Conservation (phyloP, 2,113 vertebrate species). For the Thalassarche chlororhynchos region DNA sequence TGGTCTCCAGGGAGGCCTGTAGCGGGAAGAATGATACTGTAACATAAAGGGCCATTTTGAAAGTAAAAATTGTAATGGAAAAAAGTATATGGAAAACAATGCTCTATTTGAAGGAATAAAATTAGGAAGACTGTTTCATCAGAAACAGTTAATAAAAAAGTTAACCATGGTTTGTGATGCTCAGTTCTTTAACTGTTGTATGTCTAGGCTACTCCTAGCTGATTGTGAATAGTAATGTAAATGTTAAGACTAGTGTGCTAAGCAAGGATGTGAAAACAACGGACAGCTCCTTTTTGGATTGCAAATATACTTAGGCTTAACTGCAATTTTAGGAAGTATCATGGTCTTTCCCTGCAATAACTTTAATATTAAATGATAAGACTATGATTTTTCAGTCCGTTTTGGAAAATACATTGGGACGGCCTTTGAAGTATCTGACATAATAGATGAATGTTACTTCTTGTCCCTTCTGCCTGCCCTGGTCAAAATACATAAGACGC, state of each 20-base stretch:
- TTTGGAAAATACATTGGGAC: not conserved
- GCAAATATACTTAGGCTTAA: not conserved
- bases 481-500: not conserved
- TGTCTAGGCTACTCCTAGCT: not conserved
- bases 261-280: not conserved
- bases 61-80: not conserved
- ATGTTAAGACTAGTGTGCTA: not conserved
- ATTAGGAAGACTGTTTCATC: not conserved
- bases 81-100: not conserved
- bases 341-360: not conserved
- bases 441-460: slow-evolving; percentile 8
- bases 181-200: not conserved
- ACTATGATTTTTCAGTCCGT: not conserved
- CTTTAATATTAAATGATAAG: not conserved
- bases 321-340: not conserved
- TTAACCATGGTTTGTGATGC: not conserved
- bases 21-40: not conserved
- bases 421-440: slow-evolving; percentile 4
- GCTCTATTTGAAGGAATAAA: not conserved
- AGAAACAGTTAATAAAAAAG: not conserved
- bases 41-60: not conserved
- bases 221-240: not conserved
- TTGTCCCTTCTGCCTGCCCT: slow-evolving; percentile 6
- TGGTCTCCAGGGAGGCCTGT: not conserved
- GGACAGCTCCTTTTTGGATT: not conserved